Base-by-base conservation (phyloP, 2,797 vertebrate genomes). In the Calcarius lapponicus region DNA sequence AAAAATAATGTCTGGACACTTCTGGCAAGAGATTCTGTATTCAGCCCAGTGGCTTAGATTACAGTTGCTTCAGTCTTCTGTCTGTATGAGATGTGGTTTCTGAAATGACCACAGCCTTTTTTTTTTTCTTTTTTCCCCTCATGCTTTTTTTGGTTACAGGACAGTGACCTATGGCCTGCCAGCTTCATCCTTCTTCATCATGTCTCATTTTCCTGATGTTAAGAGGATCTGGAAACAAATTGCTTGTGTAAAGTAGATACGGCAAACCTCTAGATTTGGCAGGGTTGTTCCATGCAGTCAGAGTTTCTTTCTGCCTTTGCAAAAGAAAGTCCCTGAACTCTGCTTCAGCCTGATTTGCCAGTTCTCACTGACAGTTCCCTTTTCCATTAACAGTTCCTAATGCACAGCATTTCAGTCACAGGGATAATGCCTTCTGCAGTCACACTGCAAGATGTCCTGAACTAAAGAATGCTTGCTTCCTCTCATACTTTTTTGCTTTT, bases 251-350 rank as follows among this genome's bases (percentile, higher is more conserved):
- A 84, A 89, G 36, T 69, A 90, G 38, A 88, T 78, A 32, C 1
- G 56, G 54, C 57, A 94, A 69, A 76, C 34, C 72, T 91, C 28
- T 82, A 13, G 20, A 40, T 73, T 91, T 95, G 81, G 24, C 61
- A 71, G 60, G 7, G 12, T 25, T 85, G 34, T 72, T 78, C 16
- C 47, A 45, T 72, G 66, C 45, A 80, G 75, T 65, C 40, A 70
- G 32, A 83, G 45, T 69, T 75, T 62, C 13, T n/a, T 81, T 93
- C 66, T 91, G 24, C 67, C 40, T 67, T 78, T 80, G 62, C 45
- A 54, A 60, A 88, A 93, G 54, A 66, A 79, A 64, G 48, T 92
- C 87, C 67, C 92, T 85, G 69, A 91, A 47, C 54, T 85, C 38
- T 65, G 48, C 38, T 92, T 71, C 53, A 61, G n/a, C 40, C 53